Evolutionary conservation across 2,113 vertebrate genomes (phyloP).

Genomic region (Urocynchramus pylzowi): DNA sequence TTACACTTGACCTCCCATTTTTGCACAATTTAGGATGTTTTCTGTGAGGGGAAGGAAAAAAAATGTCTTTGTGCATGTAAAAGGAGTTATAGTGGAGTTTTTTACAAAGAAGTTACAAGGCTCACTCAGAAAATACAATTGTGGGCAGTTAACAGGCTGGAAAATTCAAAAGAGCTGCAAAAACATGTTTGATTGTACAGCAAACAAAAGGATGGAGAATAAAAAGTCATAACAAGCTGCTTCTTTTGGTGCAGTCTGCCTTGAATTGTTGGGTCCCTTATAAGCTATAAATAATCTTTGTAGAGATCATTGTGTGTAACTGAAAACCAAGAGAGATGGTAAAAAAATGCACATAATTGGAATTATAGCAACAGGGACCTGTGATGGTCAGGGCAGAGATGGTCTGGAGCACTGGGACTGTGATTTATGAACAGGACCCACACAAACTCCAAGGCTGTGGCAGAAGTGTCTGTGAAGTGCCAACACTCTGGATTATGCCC

Average conservation of each 20-base stretch:
- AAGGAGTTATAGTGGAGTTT: neutral
- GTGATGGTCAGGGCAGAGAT: neutral
- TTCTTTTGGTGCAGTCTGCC: neutral
- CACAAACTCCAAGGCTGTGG: neutral
- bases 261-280: neutral
- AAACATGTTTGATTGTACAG: neutral
- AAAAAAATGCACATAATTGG: neutral
- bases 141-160: neutral
- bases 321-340: neutral
- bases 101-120: neutral
- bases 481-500: rapidly evolving
- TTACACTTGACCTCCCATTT: neutral
- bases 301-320: neutral
- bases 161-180: neutral
- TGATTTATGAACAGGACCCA: neutral
- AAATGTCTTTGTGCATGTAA: neutral
- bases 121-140: neutral
- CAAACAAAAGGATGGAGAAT: neutral
- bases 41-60: neutral
- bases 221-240: neutral
- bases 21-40: neutral
- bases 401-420: neutral
- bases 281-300: neutral
- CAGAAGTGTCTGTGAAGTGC: neutral
- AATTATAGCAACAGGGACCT: neutral